These are phyloP conservation scores for Craterocephalus amniculus DNA, from an alignment of 2,797 vertebrate genomes.

Conservation along the genomic window DNA sequence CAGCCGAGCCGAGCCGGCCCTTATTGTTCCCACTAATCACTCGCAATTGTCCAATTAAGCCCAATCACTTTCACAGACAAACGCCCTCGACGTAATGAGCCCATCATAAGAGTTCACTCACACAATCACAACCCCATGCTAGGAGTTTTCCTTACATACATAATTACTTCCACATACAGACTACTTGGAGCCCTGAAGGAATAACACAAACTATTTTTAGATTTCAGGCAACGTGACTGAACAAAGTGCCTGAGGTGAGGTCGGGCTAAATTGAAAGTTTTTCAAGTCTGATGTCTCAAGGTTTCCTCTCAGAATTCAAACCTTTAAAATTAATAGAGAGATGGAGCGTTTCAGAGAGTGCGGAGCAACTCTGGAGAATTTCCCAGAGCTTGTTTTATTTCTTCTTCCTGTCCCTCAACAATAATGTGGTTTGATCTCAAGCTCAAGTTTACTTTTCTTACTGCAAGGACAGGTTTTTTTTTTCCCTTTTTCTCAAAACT, in stretches of 20 bases:
- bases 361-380: neutral
- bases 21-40: conserved; percentile 56
- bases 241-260: conserved; percentile 8
- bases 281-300: conserved; percentile 6
- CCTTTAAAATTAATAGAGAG: neutral
- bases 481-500: neutral
- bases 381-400: neutral
- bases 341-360: neutral
- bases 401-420: neutral
- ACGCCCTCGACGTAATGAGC: conserved; percentile 42
- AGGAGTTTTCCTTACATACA: conserved; percentile 19
- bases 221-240: neutral
- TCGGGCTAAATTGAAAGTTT: conserved; percentile 12
- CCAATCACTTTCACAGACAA: conserved; percentile 56
- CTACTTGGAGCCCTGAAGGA: neutral
- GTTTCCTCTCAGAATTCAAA: conserved; percentile 2
- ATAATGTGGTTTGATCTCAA: neutral
- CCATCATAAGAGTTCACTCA: conserved; percentile 33
- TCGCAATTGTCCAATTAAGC: conserved; percentile 60
- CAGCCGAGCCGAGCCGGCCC: conserved; percentile 1
- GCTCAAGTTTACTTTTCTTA: neutral
- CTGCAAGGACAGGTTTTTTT: neutral
- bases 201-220: neutral
- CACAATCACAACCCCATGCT: conserved; percentile 32
- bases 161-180: conserved; percentile 38